Base-by-base conservation (phyloP, 2,113 vertebrate genomes). In the Ammospiza caudacuta region DNA sequence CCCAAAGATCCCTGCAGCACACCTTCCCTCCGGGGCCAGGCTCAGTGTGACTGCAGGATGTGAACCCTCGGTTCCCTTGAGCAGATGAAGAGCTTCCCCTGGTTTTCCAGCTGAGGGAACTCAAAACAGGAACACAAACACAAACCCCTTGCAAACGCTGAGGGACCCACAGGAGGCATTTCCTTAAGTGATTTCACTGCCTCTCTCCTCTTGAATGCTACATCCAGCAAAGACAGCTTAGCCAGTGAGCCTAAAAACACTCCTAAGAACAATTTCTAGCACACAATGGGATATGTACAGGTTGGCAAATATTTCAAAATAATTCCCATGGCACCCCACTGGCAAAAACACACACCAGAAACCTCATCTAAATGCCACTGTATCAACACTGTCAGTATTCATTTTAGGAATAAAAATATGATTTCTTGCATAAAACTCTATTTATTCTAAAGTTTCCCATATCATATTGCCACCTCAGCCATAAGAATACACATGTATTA, bases 11-110 rank as follows among this genome's bases (percentile, higher is more conserved):
- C 13, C n/a, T 33, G 46, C 2, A 2, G 9, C 43, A 25, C 43
- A 46, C 24, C 3, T 47, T n/a, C 43, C 14, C 4, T 17, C 54
- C 19, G n/a, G 33, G 51, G 11, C 46, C 64, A 19, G 2, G 5
- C 20, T 44, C 8, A 2, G 23, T 8, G 4, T 6, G 41, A 5
- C 13, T 10, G 2, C 3, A 11, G 62, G 33, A 52, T 12, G 4
- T 23, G 59, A 61, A 33, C 66, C 28, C 19, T 41, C 19, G 35
- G 9, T 46, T 61, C 78, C 44, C 82, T 66, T 15, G 8, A 61
- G 57, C 24, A 86, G 52, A 31, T 73, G n/a, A 74, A n/a, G 52
- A 55, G 22, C 5, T 27, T 4, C 6, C 15, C 33, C 35, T 35
- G 15, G 9, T 52, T 79, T 90, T 37, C 51, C 74, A 87, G 43